phyloP scores from a whole-genome alignment of 2,888 invertebrate genomes.

The Trissoscelio sp. region DNA sequence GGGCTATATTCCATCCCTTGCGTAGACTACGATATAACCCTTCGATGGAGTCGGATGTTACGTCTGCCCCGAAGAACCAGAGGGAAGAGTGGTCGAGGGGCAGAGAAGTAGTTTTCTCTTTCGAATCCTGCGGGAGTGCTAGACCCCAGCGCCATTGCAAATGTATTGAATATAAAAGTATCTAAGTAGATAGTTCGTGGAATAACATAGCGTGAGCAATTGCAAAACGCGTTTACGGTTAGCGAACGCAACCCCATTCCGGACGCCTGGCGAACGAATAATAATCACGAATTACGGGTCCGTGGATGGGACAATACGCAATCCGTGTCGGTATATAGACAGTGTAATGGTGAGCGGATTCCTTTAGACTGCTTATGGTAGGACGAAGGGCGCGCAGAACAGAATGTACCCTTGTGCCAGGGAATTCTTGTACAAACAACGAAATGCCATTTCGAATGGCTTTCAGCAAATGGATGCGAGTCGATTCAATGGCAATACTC shows the following conservation, averaged over 20 bases:
- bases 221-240: constrained; percentile 12
- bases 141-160: constrained; percentile 75
- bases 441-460: constrained; percentile 70
- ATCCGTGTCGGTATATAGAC: constrained; percentile 41
- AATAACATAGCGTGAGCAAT: constrained; percentile 76
- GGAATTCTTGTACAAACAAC: constrained; percentile 69
- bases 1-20: constrained; percentile 49
- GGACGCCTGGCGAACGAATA: constrained; percentile 77
- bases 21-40: constrained; percentile 74
- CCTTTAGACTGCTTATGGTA: constrained; percentile 55
- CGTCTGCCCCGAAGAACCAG: constrained; percentile 66
- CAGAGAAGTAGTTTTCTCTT: constrained; percentile 67
- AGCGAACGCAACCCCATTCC: constrained; percentile 45
- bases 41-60: constrained; percentile 77
- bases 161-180: constrained; percentile 83
- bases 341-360: constrained; percentile 44
- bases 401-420: constrained; percentile 52
- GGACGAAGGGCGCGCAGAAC: constrained; percentile 27
- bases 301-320: constrained; percentile 73
- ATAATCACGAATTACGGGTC: constrained; percentile 79
- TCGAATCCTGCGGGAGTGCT: constrained; percentile 80
- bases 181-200: constrained; percentile 80
- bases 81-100: constrained; percentile 30
- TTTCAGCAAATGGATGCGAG: constrained; percentile 64
- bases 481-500: constrained; percentile 65